A percentile compares a stretch with the other conserved stretches of the same genome.
These are phyloP conservation scores for Crenuchus spilurus DNA, from an alignment of 2,797 vertebrate genomes.

Conservation along the genomic window DNA sequence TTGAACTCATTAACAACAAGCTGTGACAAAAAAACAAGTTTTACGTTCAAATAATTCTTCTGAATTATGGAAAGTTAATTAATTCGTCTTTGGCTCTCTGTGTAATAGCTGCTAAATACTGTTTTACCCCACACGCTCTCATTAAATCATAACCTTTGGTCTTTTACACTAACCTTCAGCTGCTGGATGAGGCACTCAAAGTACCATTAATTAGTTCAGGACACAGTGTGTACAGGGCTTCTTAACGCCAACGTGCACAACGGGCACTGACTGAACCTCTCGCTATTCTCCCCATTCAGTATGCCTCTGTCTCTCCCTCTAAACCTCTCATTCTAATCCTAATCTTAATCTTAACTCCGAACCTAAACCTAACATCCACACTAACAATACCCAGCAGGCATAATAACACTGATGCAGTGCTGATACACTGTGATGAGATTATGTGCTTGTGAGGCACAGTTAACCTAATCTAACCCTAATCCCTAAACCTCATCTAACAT, in stretches of 20 bases:
- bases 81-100: conserved; percentile 34
- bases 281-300: too few species aligned
- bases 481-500: too few species aligned
- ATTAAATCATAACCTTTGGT: conserved; percentile 47
- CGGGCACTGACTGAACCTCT: not conserved
- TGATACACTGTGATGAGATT: too few species aligned
- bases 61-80: conserved; percentile 36
- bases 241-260: conserved; percentile 44
- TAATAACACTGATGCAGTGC: too few species aligned
- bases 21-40: conserved; percentile 30
- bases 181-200: conserved; percentile 43
- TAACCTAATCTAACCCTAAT: too few species aligned
- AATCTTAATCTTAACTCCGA: not conserved
- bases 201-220: conserved; percentile 50
- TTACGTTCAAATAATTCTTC: conserved; percentile 24
- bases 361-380: too few species aligned
- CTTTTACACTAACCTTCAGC: conserved; percentile 44
- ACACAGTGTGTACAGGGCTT: conserved; percentile 35
- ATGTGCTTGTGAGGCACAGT: too few species aligned
- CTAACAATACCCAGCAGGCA: too few species aligned
- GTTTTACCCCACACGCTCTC: conserved; percentile 30
- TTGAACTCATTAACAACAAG: conserved; percentile 16
- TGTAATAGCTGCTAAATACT: conserved; percentile 45
- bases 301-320: conserved; percentile 13
- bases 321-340: not conserved